Evolutionary conservation across 53 echinoderm and acorn worm genomes (phyloP).

Genomic region (Temnopleurus reevesii): DNA sequence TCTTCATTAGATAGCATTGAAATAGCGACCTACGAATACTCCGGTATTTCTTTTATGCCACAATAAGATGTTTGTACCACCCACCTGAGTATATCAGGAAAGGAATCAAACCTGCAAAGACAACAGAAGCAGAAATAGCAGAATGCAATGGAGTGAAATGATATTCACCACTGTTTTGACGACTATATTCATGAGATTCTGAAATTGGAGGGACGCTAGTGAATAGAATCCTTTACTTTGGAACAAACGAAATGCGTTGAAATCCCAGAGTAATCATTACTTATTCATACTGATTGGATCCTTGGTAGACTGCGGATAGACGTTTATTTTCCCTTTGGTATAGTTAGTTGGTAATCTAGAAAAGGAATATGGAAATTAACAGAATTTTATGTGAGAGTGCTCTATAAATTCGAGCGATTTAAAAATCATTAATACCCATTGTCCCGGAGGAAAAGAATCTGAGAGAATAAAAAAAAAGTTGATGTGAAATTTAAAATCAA

Average conservation of each 20-base stretch:
- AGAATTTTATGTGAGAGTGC: too few relatives aligned
- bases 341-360: background rate
- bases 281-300: constrained; percentile 32
- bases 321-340: constrained; percentile 1
- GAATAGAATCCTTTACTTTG: too few relatives aligned
- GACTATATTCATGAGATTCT: too few relatives aligned
- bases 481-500: too few relatives aligned
- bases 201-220: too few relatives aligned
- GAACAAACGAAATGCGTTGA: too few relatives aligned
- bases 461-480: too few relatives aligned
- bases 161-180: background rate
- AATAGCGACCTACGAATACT: too few relatives aligned
- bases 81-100: background rate
- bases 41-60: background rate
- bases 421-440: too few relatives aligned
- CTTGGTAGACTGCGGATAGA: background rate
- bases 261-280: background rate
- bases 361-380: background rate
- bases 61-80: background rate
- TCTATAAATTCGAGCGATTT: too few relatives aligned
- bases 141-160: background rate
- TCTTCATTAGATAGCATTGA: too few relatives aligned
- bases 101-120: background rate
- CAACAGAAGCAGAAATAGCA: background rate
- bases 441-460: too few relatives aligned